Evolutionary conservation across 2,888 invertebrate genomes (phyloP).

Genomic region (Xestoiulus laeticollis): DNA sequence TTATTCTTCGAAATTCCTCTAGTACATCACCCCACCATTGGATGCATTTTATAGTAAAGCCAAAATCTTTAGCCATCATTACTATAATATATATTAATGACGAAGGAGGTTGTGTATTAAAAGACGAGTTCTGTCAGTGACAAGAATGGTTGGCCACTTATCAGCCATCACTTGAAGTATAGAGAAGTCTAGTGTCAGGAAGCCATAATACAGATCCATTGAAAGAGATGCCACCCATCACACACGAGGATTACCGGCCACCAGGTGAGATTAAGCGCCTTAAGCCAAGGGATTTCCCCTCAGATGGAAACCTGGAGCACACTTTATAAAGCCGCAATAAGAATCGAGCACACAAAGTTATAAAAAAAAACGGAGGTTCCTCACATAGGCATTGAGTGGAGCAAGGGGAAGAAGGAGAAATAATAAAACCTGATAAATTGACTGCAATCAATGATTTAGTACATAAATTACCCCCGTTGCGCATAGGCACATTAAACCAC

Average conservation of each 20-base stretch:
- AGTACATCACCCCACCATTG: too few relatives aligned
- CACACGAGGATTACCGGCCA: slow-evolving; percentile 47
- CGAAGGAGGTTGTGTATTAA: background rate
- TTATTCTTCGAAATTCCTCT: too few relatives aligned
- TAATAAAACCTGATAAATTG: slow-evolving; percentile 32
- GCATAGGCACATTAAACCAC: background rate
- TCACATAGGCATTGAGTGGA: background rate
- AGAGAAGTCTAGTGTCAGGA: background rate
- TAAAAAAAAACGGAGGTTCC: background rate
- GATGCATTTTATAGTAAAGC: background rate
- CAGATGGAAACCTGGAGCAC: slow-evolving; percentile 28
- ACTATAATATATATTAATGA: background rate
- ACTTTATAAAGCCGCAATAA: slow-evolving; percentile 7
- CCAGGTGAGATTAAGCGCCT: slow-evolving; percentile 47
- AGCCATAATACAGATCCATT: background rate
- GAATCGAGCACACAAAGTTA: background rate
- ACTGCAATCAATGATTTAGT: slow-evolving; percentile 16
- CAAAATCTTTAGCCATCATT: background rate
- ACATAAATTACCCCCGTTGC: background rate
- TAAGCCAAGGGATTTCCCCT: slow-evolving; percentile 45
- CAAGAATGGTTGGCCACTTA: slow-evolving; percentile 32
- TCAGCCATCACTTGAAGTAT: background rate
- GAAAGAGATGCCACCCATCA: slow-evolving; percentile 42
- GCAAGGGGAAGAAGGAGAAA: background rate
- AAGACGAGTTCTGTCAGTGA: background rate